Evolutionary conservation across 2,797 vertebrate species (phyloP).

Genomic region (Bovichtus diacanthus): DNA sequence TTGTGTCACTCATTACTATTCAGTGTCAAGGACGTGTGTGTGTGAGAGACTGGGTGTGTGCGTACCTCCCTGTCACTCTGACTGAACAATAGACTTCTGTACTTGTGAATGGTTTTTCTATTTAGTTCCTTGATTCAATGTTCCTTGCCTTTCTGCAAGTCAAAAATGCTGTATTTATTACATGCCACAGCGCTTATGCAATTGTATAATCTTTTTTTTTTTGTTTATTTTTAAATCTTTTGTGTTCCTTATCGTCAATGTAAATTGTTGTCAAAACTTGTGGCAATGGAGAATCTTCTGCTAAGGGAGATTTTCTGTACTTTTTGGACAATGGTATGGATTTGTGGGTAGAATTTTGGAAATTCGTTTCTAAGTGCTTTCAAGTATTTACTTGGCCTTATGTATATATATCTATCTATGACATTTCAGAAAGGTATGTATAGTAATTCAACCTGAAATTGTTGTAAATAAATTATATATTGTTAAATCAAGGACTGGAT

Average conservation of each 20-base stretch:
- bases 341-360: constrained; percentile 93
- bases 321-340: constrained; percentile 91
- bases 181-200: constrained; percentile 92
- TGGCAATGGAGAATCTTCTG: constrained; percentile 85
- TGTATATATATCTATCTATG: constrained; percentile 91
- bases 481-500: constrained; percentile 85
- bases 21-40: constrained; percentile 71
- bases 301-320: constrained; percentile 85
- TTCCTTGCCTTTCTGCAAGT: constrained; percentile 91
- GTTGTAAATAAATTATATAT: constrained; percentile 99
- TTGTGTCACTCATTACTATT: constrained; percentile 81
- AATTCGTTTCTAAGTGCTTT: constrained; percentile 94
- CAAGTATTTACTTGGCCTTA: constrained; percentile 94
- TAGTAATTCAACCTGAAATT: constrained; percentile 98
- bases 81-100: constrained; percentile 84
- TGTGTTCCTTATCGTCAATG: constrained; percentile 83
- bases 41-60: constrained; percentile 53
- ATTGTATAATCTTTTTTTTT: constrained; percentile 85
- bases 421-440: constrained; percentile 92
- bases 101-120: constrained; percentile 85
- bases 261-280: constrained; percentile 88
- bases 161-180: constrained; percentile 92
- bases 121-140: constrained; percentile 85
- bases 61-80: constrained; percentile 54
- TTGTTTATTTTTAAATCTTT: constrained; percentile 69